phyloP scores from a whole-genome alignment of 2,888 invertebrate genomes.

The Morinoia aosen region DNA sequence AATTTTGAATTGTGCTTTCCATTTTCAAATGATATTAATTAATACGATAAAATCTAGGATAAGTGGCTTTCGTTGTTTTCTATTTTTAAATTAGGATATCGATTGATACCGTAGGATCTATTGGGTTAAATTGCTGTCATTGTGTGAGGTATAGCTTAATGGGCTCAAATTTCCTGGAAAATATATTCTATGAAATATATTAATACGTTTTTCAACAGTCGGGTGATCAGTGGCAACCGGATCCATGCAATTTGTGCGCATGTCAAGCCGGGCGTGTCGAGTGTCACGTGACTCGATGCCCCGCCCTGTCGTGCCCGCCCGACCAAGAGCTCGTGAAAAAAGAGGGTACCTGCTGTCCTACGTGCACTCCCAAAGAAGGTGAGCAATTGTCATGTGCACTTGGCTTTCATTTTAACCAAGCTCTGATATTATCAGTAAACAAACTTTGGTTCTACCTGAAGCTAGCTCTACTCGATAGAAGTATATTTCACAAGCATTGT shows the following conservation, averaged over 20 bases:
- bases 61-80: too few relatives aligned
- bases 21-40: too few relatives aligned
- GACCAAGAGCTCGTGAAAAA: slow-evolving; percentile 55
- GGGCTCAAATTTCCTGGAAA: not conserved
- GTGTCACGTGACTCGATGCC: slow-evolving; percentile 62
- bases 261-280: slow-evolving; percentile 63
- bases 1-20: too few relatives aligned
- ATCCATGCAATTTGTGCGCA: slow-evolving; percentile 59
- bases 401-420: not conserved
- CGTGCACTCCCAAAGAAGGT: slow-evolving; percentile 63
- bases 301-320: slow-evolving; percentile 55
- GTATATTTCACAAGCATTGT: too few relatives aligned
- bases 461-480: not conserved
- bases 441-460: not conserved
- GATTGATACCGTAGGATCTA: too few relatives aligned
- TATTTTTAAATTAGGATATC: too few relatives aligned
- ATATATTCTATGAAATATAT: not conserved
- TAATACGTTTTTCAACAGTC: slow-evolving; percentile 53
- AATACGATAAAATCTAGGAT: too few relatives aligned
- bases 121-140: not conserved
- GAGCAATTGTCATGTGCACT: not conserved
- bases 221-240: slow-evolving; percentile 59
- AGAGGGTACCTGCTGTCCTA: slow-evolving; percentile 63
- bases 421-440: not conserved
- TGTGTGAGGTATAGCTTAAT: not conserved